phyloP scores from a whole-genome alignment of 1,140 invertebrate species.

The Ceratitis capitata region DNA sequence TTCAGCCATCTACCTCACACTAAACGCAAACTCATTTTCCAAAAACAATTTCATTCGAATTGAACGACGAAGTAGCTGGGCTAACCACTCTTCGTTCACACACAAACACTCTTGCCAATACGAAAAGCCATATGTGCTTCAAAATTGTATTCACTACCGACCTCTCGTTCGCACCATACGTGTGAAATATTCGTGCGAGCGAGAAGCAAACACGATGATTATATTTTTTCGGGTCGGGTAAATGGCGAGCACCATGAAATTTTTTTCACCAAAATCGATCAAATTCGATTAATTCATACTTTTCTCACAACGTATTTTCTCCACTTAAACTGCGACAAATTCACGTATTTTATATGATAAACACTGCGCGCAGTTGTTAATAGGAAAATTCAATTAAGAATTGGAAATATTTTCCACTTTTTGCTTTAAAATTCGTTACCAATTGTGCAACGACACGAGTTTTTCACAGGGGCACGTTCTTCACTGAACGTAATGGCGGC shows the following conservation, averaged over 20 bases:
- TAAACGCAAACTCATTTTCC: not conserved
- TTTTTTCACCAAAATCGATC: conserved; percentile 62
- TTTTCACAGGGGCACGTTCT: conserved; percentile 64
- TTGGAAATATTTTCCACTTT: conserved; percentile 54
- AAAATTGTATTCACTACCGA: conserved; percentile 3
- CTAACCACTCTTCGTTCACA: conserved; percentile 7
- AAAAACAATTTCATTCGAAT: not conserved
- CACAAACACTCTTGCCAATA: not conserved
- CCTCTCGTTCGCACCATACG: not conserved
- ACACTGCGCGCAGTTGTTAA: conserved; percentile 19
- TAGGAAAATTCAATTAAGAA: conserved; percentile 47
- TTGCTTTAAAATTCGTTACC: conserved; percentile 50
- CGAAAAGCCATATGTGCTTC: conserved; percentile 20
- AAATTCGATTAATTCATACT: conserved; percentile 46
- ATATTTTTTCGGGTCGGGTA: conserved; percentile 7
- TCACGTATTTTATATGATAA: conserved; percentile 42
- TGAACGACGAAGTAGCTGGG: not conserved
- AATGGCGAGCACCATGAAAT: conserved; percentile 43
- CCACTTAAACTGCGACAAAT: conserved; percentile 43
- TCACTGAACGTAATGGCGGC: conserved; percentile 61
- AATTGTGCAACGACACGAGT: conserved; percentile 55
- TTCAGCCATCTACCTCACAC: not conserved
- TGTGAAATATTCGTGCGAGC: not conserved
- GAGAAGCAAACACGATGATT: conserved; percentile 15
- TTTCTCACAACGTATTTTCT: conserved; percentile 62